Percentiles rank a stretch among this genome's conserved stretches.
phyloP scores from a whole-genome alignment of 2,888 invertebrate genomes.

The Subacronicta megacephala region DNA sequence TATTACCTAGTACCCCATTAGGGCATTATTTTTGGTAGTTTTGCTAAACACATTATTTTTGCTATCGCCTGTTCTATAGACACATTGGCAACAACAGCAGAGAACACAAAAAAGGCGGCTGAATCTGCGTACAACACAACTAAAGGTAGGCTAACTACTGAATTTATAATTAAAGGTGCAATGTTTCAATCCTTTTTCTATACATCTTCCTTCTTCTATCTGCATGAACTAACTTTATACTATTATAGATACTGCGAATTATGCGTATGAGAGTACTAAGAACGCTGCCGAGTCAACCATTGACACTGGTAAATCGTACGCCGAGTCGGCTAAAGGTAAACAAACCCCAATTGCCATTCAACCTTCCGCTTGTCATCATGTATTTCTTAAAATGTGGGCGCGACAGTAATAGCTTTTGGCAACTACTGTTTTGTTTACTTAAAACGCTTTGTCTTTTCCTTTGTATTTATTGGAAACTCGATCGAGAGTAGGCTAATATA shows the following conservation, averaged over 20 bases:
- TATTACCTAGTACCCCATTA: not conserved
- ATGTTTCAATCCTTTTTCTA: not conserved
- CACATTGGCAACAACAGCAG: constrained; percentile 79
- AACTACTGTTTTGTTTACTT: constrained; percentile 24
- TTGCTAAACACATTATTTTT: constrained; percentile 19
- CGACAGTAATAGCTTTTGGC: constrained; percentile 41
- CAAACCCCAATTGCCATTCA: constrained; percentile 18
- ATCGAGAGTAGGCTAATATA: too few relatives aligned
- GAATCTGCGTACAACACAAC: constrained; percentile 82
- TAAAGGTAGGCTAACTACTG: constrained; percentile 73
- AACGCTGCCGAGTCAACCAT: constrained; percentile 59
- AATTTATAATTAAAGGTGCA: not conserved
- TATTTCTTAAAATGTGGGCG: constrained; percentile 42
- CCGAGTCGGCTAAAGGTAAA: constrained; percentile 69
- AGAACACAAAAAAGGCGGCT: constrained; percentile 84
- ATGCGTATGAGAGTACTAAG: constrained; percentile 70
- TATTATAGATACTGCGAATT: constrained; percentile 63
- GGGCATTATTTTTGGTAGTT: constrained; percentile 15
- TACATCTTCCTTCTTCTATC: constrained; percentile 15
- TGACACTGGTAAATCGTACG: constrained; percentile 68
- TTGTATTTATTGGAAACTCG: constrained; percentile 1
- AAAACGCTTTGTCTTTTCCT: constrained; percentile 21
- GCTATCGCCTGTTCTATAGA: constrained; percentile 67
- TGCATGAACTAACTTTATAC: constrained; percentile 47
- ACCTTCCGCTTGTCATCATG: constrained; percentile 39